These are phyloP conservation scores for Triops cancriformis DNA, from an alignment of 1,140 invertebrate genomes.

Conservation along the genomic window DNA sequence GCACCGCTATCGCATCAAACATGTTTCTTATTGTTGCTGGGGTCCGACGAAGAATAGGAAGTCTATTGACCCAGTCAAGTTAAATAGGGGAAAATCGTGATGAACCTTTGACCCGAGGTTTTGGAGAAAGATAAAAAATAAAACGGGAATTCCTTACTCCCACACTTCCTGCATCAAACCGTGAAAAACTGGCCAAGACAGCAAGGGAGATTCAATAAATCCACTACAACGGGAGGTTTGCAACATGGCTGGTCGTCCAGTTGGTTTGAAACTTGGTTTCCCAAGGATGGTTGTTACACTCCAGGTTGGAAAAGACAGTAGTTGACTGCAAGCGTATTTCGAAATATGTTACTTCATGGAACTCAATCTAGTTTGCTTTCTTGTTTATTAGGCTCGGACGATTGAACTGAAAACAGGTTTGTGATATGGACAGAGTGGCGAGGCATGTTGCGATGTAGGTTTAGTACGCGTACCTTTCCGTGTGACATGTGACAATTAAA, in stretches of 20 bases:
- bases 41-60: background rate
- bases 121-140: background rate
- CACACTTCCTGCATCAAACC: background rate
- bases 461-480: too few species aligned
- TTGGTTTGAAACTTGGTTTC: background rate
- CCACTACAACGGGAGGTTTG: background rate
- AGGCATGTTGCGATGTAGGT: too few species aligned
- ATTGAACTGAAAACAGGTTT: too few species aligned
- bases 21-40: background rate
- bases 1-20: background rate
- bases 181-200: background rate
- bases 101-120: background rate
- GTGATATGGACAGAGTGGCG: too few species aligned
- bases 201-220: too few species aligned
- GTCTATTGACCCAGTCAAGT: background rate
- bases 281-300: background rate
- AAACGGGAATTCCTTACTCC: background rate
- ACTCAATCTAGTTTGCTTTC: too few species aligned
- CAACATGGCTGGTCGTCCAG: background rate
- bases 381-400: too few species aligned
- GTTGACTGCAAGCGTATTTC: background rate
- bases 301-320: background rate
- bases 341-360: background rate
- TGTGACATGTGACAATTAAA: background rate
- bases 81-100: background rate